A percentile compares a stretch with the other conserved stretches of the same genome.
These are phyloP conservation scores for Diploscapter pachys DNA, from an alignment of 1,140 invertebrate genomes.

Conservation along the genomic window DNA sequence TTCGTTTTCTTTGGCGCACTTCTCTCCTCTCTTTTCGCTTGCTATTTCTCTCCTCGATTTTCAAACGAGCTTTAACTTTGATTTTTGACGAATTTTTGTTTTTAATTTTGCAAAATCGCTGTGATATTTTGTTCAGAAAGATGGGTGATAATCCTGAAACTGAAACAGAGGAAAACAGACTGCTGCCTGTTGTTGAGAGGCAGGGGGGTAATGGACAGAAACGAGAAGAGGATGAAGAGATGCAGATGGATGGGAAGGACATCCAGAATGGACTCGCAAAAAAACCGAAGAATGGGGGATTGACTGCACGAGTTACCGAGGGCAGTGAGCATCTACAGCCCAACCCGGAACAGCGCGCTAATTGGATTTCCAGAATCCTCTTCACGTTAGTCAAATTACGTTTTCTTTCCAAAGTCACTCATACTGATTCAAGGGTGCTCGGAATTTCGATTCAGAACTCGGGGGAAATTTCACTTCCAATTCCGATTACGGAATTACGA, in stretches of 20 bases:
- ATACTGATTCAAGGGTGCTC: background rate
- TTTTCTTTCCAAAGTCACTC: background rate
- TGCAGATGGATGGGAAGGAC: background rate
- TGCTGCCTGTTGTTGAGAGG: background rate
- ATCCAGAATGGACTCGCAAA: background rate
- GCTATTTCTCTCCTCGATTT: too few relatives aligned
- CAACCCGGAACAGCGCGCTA: constrained; percentile 22
- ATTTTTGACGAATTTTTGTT: too few relatives aligned
- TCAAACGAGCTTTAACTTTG: too few relatives aligned
- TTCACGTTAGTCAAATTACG: constrained; percentile 23
- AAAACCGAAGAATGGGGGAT: background rate
- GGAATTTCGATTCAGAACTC: background rate
- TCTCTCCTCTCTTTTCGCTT: too few relatives aligned
- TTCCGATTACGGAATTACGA: background rate
- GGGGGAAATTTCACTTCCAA: background rate
- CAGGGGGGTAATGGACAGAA: background rate
- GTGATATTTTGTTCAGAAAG: constrained; percentile 9
- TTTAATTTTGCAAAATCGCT: too few relatives aligned
- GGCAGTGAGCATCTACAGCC: background rate
- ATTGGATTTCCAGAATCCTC: constrained; percentile 12
- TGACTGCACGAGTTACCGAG: too few relatives aligned
- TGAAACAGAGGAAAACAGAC: background rate
- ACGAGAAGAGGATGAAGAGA: background rate
- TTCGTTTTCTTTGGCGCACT: too few relatives aligned
- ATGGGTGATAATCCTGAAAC: background rate